Evolutionary conservation across 2,888 invertebrate genomes (phyloP).

Genomic region (Drosophila niveifrons): DNA sequence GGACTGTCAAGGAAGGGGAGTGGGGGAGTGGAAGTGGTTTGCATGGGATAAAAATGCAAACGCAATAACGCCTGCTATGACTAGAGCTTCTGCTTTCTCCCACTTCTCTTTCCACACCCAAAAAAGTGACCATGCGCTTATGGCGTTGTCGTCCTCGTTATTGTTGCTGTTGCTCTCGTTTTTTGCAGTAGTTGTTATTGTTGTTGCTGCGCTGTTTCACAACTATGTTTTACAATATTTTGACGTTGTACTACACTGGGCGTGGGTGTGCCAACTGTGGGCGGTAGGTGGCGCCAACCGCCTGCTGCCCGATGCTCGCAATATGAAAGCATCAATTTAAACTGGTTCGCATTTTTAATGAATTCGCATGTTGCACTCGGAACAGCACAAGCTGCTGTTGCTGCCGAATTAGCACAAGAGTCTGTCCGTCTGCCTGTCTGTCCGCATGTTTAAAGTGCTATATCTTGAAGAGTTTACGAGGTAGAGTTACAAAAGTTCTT

Average conservation of each 20-base stretch:
- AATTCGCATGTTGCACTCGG: conserved; percentile 49
- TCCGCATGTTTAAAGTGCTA: neutral
- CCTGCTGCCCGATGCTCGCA: conserved; percentile 3
- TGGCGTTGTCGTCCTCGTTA: conserved; percentile 60
- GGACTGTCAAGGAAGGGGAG: neutral
- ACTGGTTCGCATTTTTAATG: conserved; percentile 76
- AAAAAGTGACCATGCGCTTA: conserved; percentile 54
- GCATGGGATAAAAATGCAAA: conserved; percentile 69
- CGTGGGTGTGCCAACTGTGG: conserved; percentile 27
- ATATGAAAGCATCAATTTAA: conserved; percentile 68
- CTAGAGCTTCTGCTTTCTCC: neutral
- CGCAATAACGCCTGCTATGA: conserved; percentile 56
- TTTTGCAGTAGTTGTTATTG: conserved; percentile 21
- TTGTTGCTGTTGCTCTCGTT: conserved; percentile 43
- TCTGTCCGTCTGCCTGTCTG: neutral
- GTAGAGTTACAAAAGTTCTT: too few relatives aligned
- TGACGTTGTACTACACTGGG: conserved; percentile 70
- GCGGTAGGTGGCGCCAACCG: neutral
- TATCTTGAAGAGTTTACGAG: neutral
- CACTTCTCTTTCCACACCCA: conserved; percentile 4
- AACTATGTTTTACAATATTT: conserved; percentile 81
- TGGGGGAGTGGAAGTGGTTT: conserved; percentile 10
- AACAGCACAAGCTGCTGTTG: neutral
- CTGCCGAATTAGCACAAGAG: neutral
- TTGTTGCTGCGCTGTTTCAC: conserved; percentile 72